Evolutionary conservation across 2,888 invertebrate genomes (phyloP).

Genomic region (Latrodectus hesperus): DNA sequence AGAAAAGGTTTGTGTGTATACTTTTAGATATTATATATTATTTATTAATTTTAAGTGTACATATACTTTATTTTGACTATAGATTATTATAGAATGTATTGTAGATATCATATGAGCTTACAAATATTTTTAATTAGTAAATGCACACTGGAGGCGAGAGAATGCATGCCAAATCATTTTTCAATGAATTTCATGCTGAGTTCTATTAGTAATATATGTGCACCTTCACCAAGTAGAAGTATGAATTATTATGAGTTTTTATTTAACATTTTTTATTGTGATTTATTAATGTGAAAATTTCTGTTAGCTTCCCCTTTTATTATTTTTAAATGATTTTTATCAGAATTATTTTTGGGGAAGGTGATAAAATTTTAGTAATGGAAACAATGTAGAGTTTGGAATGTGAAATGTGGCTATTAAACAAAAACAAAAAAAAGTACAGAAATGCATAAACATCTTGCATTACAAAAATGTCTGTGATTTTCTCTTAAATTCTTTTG

Average conservation of each 20-base stretch:
- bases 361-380: constrained; percentile 43
- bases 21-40: constrained; percentile 19
- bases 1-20: neutral
- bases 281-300: too few relatives aligned
- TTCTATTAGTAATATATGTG: too few relatives aligned
- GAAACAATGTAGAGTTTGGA: constrained; percentile 68
- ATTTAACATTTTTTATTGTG: too few relatives aligned
- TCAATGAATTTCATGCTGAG: too few relatives aligned
- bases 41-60: constrained; percentile 44
- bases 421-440: constrained; percentile 24
- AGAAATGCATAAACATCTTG: constrained; percentile 59
- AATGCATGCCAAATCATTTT: too few relatives aligned
- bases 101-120: constrained; percentile 56
- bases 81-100: constrained; percentile 11
- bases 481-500: constrained; percentile 66
- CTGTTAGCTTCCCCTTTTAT: neutral
- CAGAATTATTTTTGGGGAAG: constrained; percentile 12
- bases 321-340: constrained; percentile 6
- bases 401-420: constrained; percentile 23
- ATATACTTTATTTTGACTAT: constrained; percentile 25
- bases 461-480: constrained; percentile 68
- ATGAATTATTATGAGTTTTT: too few relatives aligned
- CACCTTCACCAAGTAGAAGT: too few relatives aligned
- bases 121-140: constrained; percentile 26
- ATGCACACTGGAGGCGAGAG: constrained; percentile 15